A percentile compares a stretch with the other conserved stretches of the same genome.
Evolutionary conservation across 2,888 invertebrate species (phyloP).

Genomic region (Tachina grossa): DNA sequence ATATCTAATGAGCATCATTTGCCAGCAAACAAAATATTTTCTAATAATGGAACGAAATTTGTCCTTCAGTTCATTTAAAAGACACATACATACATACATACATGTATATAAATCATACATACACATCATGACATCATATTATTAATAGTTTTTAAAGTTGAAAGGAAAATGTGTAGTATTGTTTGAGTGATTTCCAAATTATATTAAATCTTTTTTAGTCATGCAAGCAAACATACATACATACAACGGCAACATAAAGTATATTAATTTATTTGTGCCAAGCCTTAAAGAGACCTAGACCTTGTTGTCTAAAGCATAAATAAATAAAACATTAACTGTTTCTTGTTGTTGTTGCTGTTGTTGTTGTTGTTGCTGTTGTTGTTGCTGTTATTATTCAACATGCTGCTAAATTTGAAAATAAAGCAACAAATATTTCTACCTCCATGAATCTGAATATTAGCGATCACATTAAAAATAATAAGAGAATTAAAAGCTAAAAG

Average conservation of each 20-base stretch:
- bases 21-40: constrained; percentile 1
- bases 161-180: constrained; percentile 43
- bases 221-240: constrained; percentile 24
- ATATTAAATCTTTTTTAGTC: constrained; percentile 35
- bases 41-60: constrained; percentile 39
- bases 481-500: neutral
- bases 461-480: constrained; percentile 13
- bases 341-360: no score
- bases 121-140: constrained; percentile 36
- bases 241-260: neutral
- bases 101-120: constrained; percentile 31
- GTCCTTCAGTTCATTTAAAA: constrained; percentile 38
- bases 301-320: constrained; percentile 48
- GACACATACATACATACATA: neutral
- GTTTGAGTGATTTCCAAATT: constrained; percentile 40
- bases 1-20: constrained; percentile 53
- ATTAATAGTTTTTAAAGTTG: constrained; percentile 20
- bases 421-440: constrained; percentile 20
- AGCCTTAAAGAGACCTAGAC: constrained; percentile 52
- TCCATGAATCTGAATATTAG: constrained; percentile 20
- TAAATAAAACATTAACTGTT: constrained; percentile 10
- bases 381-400: neutral
- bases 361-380: no score
- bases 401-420: constrained; percentile 21
- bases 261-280: constrained; percentile 35